Conservation (phyloP, 2,113 vertebrate genomes). For the Glaucidium brasilianum region DNA sequence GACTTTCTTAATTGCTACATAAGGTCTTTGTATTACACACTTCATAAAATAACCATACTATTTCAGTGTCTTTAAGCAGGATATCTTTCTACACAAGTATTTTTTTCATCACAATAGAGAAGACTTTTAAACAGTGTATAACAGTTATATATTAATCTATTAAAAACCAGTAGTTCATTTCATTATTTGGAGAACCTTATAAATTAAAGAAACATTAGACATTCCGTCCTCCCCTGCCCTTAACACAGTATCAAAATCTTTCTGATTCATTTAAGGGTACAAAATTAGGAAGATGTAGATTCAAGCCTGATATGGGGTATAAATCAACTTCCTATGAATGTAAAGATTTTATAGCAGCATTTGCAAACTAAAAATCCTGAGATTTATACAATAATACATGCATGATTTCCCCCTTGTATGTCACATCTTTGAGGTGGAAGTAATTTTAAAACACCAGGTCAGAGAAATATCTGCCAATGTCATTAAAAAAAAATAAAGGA, state of each 20-base stretch:
- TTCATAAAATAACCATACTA: neutral
- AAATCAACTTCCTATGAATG: constrained; percentile 50
- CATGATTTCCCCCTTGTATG: constrained; percentile 62
- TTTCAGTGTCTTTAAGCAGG: neutral
- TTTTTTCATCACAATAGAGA: neutral
- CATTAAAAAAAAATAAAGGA: constrained; percentile 32
- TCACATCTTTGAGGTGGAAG: constrained; percentile 60
- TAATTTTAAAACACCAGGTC: constrained; percentile 68
- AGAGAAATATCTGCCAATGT: constrained; percentile 50
- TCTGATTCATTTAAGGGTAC: neutral
- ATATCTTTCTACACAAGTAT: neutral
- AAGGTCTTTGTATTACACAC: neutral
- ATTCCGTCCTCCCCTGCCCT: neutral
- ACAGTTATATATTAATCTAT: neutral
- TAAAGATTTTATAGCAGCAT: constrained; percentile 64
- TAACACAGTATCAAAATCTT: constrained; percentile 1
- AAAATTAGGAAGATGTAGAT: constrained; percentile 44
- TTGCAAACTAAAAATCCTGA: constrained; percentile 65
- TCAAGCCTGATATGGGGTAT: constrained; percentile 5
- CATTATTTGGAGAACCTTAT: neutral
- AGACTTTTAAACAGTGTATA: neutral
- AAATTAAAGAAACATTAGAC: constrained; percentile 3
- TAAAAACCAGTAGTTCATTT: constrained; percentile 20
- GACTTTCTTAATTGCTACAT: neutral
- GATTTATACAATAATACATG: constrained; percentile 63